Conservation (phyloP, 2,113 vertebrate species). For the Hemichromis elongatus region DNA sequence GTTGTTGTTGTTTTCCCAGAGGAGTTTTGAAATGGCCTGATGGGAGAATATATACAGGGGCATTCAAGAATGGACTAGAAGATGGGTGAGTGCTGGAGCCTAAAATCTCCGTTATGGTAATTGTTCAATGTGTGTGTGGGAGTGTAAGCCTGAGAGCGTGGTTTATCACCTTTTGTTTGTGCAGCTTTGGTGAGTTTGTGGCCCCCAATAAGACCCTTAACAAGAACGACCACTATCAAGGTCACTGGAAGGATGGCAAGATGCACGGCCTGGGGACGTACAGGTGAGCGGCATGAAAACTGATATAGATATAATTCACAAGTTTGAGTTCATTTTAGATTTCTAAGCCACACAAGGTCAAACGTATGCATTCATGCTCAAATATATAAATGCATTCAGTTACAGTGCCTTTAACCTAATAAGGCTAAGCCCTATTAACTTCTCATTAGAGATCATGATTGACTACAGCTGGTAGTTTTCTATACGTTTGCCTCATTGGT, state of each 20-base stretch:
- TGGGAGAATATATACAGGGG: conserved; percentile 87
- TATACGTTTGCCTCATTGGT: not conserved
- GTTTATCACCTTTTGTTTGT: not conserved
- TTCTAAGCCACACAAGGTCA: not conserved
- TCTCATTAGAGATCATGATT: not conserved
- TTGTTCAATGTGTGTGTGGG: not conserved
- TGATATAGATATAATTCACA: not conserved
- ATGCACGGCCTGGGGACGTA: conserved; percentile 92
- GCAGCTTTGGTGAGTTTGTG: conserved; percentile 86
- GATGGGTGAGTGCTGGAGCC: conserved; percentile 80
- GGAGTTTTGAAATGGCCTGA: conserved; percentile 91
- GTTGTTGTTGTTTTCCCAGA: conserved; percentile 55
- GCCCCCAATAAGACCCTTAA: conserved; percentile 82
- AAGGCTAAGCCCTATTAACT: not conserved
- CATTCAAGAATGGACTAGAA: conserved; percentile 90
- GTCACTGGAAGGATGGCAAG: conserved; percentile 93
- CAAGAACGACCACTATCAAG: conserved; percentile 88
- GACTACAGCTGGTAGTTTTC: not conserved
- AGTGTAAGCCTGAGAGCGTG: not conserved
- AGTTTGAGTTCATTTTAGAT: not conserved
- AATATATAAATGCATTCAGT: not conserved
- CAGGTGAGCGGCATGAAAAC: conserved; percentile 68
- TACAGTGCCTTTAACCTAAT: not conserved
- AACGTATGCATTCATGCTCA: not conserved
- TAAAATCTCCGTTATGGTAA: not conserved